Evolutionary conservation across 2,113 vertebrate genomes (phyloP), one percentile per base, ranked within the genome.

Genomic region (Spea bombifrons): DNA sequence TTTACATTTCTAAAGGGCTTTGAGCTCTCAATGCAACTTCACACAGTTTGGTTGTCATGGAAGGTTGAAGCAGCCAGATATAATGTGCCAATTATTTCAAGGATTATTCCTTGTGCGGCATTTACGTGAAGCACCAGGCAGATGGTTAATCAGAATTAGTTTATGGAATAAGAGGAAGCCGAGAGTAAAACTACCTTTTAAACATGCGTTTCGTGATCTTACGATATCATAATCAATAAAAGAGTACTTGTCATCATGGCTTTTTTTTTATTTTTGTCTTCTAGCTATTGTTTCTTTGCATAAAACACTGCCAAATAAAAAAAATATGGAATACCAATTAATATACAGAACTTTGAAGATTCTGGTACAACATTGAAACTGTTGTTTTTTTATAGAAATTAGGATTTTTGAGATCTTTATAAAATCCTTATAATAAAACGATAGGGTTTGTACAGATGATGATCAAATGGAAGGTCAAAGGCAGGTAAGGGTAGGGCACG

Each of bases 71-170:
- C 65, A 68, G 64, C 70, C 55, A 71, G 66, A 71, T 70, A 13
- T 49, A 78, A 49, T 63, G 66, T 63, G 75, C 75, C 75, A 63
- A 69, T 78, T 78, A 78, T 63, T 71, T 49, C 49, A 9, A 69
- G 67, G n/a, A 78, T 78, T 71, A 78, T 71, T 64, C 57, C 53
- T 78, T 71, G 46, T 50, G 45, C 64, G 76, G 76, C 63, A 78
- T 70, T 77, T 77, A 70, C 55, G 61, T 78, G 46, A 67, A 76
- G 65, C 45, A 48, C 47, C 59, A 69, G 76, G 67, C 76, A 78
- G 67, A 78, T 78, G 76, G 76, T 72, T 70, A 72, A 78, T 71
- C 76, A 78, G 76, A 61, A 71, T 71, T 57, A 30, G 65, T 70
- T 52, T 59, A 67, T 30, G 45, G 45, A 45, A 66, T n/a, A 75